A percentile compares a stretch with the other conserved stretches of the same genome.
Evolutionary conservation across 2,797 vertebrate species (phyloP).

Genomic region (Poeciliopsis infans): DNA sequence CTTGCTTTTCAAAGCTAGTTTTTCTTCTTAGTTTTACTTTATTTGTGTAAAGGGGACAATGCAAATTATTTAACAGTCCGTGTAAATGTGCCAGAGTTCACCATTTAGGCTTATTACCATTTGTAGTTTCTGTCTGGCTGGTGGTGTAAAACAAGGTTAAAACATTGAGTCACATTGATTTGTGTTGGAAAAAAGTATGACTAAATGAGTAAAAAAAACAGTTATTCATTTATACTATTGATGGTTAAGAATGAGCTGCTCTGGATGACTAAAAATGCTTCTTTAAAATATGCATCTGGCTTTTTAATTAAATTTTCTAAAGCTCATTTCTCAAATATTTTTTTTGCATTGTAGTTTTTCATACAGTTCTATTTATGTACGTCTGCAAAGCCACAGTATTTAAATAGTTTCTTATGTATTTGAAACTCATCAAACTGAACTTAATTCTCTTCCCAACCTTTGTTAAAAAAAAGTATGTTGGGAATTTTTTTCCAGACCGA

Average conservation of each 20-base stretch:
- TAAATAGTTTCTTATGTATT: background rate
- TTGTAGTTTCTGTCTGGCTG: background rate
- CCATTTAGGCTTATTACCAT: background rate
- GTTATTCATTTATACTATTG: background rate
- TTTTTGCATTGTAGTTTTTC: background rate
- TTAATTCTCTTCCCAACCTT: background rate
- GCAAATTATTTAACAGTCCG: background rate
- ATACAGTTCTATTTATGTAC: background rate
- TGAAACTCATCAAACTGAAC: background rate
- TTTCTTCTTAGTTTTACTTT: constrained; percentile 29
- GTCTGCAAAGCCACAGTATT: background rate
- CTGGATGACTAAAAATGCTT: background rate
- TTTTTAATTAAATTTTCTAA: background rate
- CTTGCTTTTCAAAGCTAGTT: constrained; percentile 81
- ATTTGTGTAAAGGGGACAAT: background rate
- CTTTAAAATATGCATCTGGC: background rate
- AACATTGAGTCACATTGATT: background rate
- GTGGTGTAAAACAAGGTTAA: background rate
- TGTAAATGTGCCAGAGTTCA: background rate
- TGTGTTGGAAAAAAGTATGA: background rate
- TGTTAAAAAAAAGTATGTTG: background rate
- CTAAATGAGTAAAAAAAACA: background rate
- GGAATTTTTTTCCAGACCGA: background rate
- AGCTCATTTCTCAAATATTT: background rate
- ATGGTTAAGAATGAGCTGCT: background rate